Evolutionary conservation across 1,140 invertebrate species (phyloP), one percentile per base, ranked within the genome.

Genomic region (Sycophila sp.): DNA sequence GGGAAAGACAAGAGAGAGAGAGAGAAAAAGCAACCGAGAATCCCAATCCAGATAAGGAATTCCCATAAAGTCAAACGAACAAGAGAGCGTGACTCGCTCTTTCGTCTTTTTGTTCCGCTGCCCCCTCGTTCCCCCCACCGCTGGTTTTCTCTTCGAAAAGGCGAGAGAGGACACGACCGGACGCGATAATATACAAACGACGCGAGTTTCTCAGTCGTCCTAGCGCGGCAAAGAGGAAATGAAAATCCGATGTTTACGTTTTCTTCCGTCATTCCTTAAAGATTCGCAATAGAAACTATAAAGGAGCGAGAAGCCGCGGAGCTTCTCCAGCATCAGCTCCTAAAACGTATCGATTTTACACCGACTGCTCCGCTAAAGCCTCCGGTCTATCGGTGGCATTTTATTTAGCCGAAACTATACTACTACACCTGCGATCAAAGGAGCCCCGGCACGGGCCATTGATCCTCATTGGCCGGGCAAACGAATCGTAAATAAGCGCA

Each of bases 31-130:
- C 36, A 7, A 17, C 7, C 17, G 30, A 49, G 69, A 64, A 71
- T 64, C 60, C 55, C 53, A 71, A 66, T 71, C 69, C 69, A 71
- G 69, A 71, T 71, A 71, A 71, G 62, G 63, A 66, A 66, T 71
- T 71, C 69, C 63, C 69, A 71, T 71, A 71, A 66, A 71, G 62
- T 66, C 53, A 66, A 53, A 60, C 62, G 45, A 66, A 66, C 63
- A 51, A 42, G 63, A 58, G 59, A 62, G 24, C 62, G 62, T 71
- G 60, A 71, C 62, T 65, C 36, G 51, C 51, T 51, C 22, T 15
- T 60, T 15, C 19, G 8, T 11, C 15, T 42, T 42, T 17, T 42
- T 42, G 4, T 17, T 42, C 40, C n/a, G n/a, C n/a, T n/a, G n/a
- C n/a, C n/a, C n/a, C 10, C 40, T 42, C 15, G 4, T 13, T 40